Evolutionary conservation across 2,888 invertebrate species (phyloP), one percentile per base, ranked within the genome.

Genomic region (Suillia variegata): DNA sequence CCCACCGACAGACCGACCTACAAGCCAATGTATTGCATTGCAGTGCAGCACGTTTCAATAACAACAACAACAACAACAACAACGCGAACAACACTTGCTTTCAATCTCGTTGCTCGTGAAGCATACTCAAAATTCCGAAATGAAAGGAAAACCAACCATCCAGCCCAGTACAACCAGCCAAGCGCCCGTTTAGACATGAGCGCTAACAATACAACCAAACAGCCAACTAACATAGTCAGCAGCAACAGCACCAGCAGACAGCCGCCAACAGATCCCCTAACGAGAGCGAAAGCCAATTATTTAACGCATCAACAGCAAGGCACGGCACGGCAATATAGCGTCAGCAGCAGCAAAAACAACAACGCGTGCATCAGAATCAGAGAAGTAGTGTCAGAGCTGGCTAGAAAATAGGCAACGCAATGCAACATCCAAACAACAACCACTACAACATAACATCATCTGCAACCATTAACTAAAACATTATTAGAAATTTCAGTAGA

Each of bases 271-370:
- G 10, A n/a, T n/a, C 48, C 2, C 6, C 34, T 38, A 38, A 54
- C 45, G 55, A 55, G 20, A 55, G 55, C 33, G 55, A 55, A 55
- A 55, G 48, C 48, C 55, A 55, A 55, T 55, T 55, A 55, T 55
- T 45, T 47, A 55, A 55, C 47, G 52, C 24, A 31, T 31, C 31
- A 52, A 26, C n/a, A 33, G 50, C 24, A 21, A 50, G 17, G 33
- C 31, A 2, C 10, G 10, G 34, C 31, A 52, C 15, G 20, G 12
- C 20, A 52, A 31, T 4, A 31, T 13, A 5, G 26, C 51, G 33
- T 24, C 54, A 42, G 33, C 34, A 34, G 13, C 45, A 18, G 5
- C 45, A 4, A 5, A 20, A 20, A 6, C 20, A 6, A 5, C 34
- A 5, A 1, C 34, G 20, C 26, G 6, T 20, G 31, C 12, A 51